phyloP scores from a whole-genome alignment of 2,888 invertebrate species.

The Ceraclea dissimilis region DNA sequence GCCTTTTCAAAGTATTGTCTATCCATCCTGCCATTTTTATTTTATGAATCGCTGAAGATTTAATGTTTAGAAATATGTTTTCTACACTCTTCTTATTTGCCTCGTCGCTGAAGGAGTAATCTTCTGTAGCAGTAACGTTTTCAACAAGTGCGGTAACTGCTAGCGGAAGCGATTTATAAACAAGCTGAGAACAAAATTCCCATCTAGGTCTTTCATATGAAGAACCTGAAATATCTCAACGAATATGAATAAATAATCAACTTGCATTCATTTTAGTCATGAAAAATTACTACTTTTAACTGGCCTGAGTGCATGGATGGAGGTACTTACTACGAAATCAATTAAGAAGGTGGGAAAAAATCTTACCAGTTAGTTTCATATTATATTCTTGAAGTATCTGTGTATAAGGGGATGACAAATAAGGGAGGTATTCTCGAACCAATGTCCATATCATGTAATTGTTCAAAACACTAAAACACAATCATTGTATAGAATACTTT shows the following conservation, averaged over 20 bases:
- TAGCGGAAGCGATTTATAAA: constrained; percentile 16
- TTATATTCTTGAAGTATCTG: constrained; percentile 9
- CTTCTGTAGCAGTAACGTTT: background rate
- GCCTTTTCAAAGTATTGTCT: background rate
- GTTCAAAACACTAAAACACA: constrained; percentile 41
- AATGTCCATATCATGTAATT: constrained; percentile 54
- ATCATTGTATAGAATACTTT: background rate
- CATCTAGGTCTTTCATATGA: constrained; percentile 12
- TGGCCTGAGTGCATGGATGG: too few species aligned
- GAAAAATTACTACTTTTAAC: too few species aligned
- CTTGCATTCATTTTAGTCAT: too few species aligned
- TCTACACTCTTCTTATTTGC: background rate
- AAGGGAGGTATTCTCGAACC: constrained; percentile 46
- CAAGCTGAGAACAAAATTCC: constrained; percentile 16
- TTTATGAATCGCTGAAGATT: constrained; percentile 7
- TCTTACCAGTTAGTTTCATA: constrained; percentile 11
- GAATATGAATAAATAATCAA: too few species aligned
- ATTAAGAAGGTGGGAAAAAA: too few species aligned
- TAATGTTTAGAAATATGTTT: constrained; percentile 10
- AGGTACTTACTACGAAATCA: too few species aligned
- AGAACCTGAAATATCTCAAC: constrained; percentile 7
- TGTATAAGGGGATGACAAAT: constrained; percentile 38
- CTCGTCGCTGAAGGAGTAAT: background rate
- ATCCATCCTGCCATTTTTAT: constrained; percentile 13
- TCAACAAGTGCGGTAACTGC: constrained; percentile 10